Percentiles rank a stretch among this genome's conserved stretches.
phyloP scores from a whole-genome alignment of 2,113 vertebrate species.

The Speoplatyrhinus poulsoni region DNA sequence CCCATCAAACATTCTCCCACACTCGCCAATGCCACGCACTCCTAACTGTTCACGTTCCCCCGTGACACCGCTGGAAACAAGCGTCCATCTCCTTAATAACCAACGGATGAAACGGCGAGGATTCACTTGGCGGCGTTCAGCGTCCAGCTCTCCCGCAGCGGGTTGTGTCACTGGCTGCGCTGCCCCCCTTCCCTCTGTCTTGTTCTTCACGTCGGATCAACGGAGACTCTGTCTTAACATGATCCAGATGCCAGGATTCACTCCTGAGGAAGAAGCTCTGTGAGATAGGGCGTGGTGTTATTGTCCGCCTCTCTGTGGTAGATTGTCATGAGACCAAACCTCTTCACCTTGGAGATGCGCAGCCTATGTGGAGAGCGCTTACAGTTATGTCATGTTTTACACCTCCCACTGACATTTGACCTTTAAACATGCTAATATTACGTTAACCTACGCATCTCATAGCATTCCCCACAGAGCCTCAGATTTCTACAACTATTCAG shows the following conservation, averaged over 20 bases:
- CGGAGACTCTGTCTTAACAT: conserved; percentile 18
- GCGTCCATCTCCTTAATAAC: conserved; percentile 8
- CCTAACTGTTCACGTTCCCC: conserved; percentile 7
- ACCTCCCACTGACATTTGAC: no score
- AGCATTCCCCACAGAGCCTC: no score
- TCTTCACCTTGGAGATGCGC: no score
- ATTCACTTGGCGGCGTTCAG: conserved; percentile 4
- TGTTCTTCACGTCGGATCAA: conserved; percentile 25
- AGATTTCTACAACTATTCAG: no score
- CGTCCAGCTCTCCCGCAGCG: no score
- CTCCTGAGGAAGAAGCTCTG: conserved; percentile 25
- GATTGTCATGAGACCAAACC: background rate
- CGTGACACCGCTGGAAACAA: conserved; percentile 17
- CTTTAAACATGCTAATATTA: no score
- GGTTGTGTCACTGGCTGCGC: background rate
- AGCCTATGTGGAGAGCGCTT: no score
- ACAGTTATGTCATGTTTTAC: no score
- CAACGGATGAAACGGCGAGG: background rate
- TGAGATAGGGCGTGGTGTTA: conserved; percentile 19
- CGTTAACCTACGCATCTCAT: no score
- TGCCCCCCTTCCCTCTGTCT: conserved; percentile 14
- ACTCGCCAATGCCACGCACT: no score
- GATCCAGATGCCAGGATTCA: conserved; percentile 37
- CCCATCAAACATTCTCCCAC: background rate
- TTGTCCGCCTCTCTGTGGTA: conserved; percentile 18